Evolutionary conservation across 1,140 invertebrate genomes (phyloP).

Genomic region (Drosophila tristis): DNA sequence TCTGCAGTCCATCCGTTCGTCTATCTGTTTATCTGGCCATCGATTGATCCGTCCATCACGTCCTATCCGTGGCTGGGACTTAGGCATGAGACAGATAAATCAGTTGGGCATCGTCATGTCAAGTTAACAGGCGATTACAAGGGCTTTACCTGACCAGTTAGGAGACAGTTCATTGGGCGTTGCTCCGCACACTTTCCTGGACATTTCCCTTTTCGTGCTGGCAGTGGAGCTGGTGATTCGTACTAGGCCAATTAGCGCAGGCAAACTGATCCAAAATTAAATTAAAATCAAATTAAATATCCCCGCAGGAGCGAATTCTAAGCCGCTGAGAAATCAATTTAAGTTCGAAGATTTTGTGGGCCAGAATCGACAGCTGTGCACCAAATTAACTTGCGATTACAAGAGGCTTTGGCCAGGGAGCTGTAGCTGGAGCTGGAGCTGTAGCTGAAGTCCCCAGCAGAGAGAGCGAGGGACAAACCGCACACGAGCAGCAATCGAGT

Average conservation of each 20-base stretch:
- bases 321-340: neutral
- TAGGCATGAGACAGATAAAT: constrained; percentile 53
- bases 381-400: constrained; percentile 74
- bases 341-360: neutral
- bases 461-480: neutral
- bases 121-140: constrained; percentile 64
- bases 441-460: too few relatives aligned
- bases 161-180: neutral
- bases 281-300: too few relatives aligned
- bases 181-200: neutral
- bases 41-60: constrained; percentile 32
- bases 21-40: neutral
- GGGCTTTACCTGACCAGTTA: constrained; percentile 50
- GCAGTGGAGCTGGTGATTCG: too few relatives aligned
- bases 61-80: constrained; percentile 50
- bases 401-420: constrained; percentile 45
- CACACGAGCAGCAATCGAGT: constrained; percentile 42
- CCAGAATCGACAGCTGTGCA: constrained; percentile 8
- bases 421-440: too few relatives aligned
- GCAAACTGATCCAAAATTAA: too few relatives aligned
- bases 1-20: neutral
- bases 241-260: too few relatives aligned
- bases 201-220: neutral
- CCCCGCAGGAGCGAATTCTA: neutral
- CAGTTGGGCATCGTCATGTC: constrained; percentile 60